phyloP scores from a whole-genome alignment of 2,888 invertebrate species.

The Maniola hyperantus region DNA sequence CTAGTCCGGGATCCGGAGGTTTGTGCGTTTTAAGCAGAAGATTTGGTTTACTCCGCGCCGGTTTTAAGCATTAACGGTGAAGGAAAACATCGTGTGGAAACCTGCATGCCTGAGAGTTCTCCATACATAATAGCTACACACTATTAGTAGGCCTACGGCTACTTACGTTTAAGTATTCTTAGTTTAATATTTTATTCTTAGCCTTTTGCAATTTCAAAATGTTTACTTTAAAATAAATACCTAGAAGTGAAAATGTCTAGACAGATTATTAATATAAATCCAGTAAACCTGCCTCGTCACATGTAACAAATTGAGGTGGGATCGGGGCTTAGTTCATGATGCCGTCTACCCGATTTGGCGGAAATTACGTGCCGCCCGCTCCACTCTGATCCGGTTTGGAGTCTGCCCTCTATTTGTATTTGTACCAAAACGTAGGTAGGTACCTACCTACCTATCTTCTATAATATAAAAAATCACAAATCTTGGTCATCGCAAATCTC shows the following conservation, averaged over 20 bases:
- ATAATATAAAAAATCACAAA: too few species aligned
- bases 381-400: slow-evolving; percentile 44
- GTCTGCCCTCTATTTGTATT: slow-evolving; percentile 2
- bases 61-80: too few species aligned
- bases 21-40: too few species aligned
- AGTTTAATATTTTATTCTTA: too few species aligned
- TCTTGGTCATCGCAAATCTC: too few species aligned
- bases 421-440: not conserved
- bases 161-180: too few species aligned
- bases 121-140: too few species aligned
- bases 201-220: not conserved
- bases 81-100: too few species aligned
- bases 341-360: slow-evolving; percentile 43
- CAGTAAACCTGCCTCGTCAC: slow-evolving; percentile 23
- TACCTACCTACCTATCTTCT: not conserved
- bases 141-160: too few species aligned
- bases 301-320: slow-evolving; percentile 25
- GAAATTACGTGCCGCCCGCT: slow-evolving; percentile 57
- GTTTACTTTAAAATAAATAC: not conserved
- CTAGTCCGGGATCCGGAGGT: too few species aligned
- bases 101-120: too few species aligned
- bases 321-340: slow-evolving; percentile 23
- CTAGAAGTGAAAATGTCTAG: slow-evolving; percentile 6
- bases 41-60: too few species aligned
- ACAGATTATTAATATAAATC: slow-evolving; percentile 17